Percentiles rank a stretch among this genome's conserved stretches.
Evolutionary conservation across 2,888 invertebrate genomes (phyloP).

Genomic region (Ichneumon xanthorius): DNA sequence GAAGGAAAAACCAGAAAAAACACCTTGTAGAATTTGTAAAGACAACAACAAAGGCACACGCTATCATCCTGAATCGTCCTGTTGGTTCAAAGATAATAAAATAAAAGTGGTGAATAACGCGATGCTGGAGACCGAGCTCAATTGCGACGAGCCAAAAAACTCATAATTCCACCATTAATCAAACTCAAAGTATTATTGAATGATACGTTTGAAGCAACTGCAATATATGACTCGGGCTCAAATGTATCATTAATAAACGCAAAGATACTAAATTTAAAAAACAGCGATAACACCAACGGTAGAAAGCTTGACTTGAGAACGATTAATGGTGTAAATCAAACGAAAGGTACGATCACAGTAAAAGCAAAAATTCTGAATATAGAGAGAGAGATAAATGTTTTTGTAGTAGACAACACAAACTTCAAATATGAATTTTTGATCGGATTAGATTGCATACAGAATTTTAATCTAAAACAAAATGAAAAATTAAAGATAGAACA

Average conservation of each 20-base stretch:
- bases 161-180: slow-evolving; percentile 68
- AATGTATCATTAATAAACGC: slow-evolving; percentile 71
- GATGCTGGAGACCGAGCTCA: slow-evolving; percentile 62
- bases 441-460: slow-evolving; percentile 72
- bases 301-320: slow-evolving; percentile 65
- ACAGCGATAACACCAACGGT: slow-evolving; percentile 25
- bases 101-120: slow-evolving; percentile 67
- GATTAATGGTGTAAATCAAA: slow-evolving; percentile 71
- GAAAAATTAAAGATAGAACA: slow-evolving; percentile 57
- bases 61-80: slow-evolving; percentile 66
- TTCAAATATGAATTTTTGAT: slow-evolving; percentile 73
- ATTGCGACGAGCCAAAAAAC: slow-evolving; percentile 69
- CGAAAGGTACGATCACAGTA: slow-evolving; percentile 65
- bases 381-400: slow-evolving; percentile 64
- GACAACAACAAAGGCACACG: slow-evolving; percentile 57
- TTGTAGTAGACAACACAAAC: slow-evolving; percentile 68
- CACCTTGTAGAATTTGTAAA: slow-evolving; percentile 63
- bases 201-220: slow-evolving; percentile 57
- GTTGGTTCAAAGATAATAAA: slow-evolving; percentile 61
- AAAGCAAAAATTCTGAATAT: slow-evolving; percentile 70
- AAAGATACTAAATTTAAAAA: slow-evolving; percentile 66
- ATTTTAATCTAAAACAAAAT: slow-evolving; percentile 71
- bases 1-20: slow-evolving; percentile 21
- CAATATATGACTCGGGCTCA: slow-evolving; percentile 69
- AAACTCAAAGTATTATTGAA: slow-evolving; percentile 68